Percentiles rank a stretch among this genome's conserved stretches.
Evolutionary conservation across 92 coral and sea anemone species (phyloP).

Genomic region (Micromussa lordhowensis): DNA sequence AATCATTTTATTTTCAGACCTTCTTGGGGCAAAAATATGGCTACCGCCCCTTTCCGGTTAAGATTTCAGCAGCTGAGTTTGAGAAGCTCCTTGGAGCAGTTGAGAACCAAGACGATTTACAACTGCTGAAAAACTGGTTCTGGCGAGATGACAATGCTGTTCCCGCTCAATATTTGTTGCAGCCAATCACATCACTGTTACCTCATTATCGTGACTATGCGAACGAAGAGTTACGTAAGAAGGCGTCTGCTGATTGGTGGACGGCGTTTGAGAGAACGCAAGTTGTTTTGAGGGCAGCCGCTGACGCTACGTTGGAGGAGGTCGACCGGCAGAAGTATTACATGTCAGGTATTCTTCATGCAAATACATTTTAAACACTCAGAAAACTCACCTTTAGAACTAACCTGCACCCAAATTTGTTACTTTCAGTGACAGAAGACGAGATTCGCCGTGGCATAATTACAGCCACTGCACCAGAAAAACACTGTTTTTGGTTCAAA

Average conservation of each 20-base stretch:
- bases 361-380: neutral
- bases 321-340: conserved; percentile 71
- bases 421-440: conserved; percentile 78
- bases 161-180: conserved; percentile 82
- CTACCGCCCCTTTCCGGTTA: conserved; percentile 89
- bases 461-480: conserved; percentile 68
- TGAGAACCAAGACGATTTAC: conserved; percentile 51
- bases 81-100: conserved; percentile 66
- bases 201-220: conserved; percentile 80
- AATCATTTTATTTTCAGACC: conserved; percentile 59
- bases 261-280: conserved; percentile 83
- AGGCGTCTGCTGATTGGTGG: conserved; percentile 90
- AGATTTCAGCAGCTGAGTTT: conserved; percentile 70
- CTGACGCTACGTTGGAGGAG: conserved; percentile 64
- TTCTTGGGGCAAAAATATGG: conserved; percentile 95
- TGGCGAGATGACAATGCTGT: conserved; percentile 76
- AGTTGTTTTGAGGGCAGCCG: conserved; percentile 76
- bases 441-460: conserved; percentile 90
- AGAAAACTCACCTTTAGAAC: neutral
- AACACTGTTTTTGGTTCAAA: conserved; percentile 90
- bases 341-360: conserved; percentile 77
- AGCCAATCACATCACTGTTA: conserved; percentile 76
- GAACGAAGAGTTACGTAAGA: conserved; percentile 70
- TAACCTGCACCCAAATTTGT: neutral
- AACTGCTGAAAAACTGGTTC: conserved; percentile 74